Evolutionary conservation across 2,888 invertebrate genomes (phyloP), one percentile per base, ranked within the genome.

Genomic region (Tetragonula carbonaria): DNA sequence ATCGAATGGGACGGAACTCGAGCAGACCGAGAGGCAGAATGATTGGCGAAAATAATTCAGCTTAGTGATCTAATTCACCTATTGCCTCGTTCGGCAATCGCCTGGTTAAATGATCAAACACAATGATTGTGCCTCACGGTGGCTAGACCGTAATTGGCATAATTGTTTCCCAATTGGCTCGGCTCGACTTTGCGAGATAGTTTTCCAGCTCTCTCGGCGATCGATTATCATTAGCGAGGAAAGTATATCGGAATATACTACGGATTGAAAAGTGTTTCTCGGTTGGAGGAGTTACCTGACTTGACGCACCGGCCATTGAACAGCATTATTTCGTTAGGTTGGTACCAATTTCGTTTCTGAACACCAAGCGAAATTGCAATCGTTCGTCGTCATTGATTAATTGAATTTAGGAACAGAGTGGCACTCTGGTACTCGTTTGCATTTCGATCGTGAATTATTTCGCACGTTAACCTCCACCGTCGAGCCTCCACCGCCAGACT

Each of bases 21-120:
- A 75, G 74, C 62, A 55, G 45, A 38, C 78, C 78, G 70, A 70
- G 73, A 75, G 45, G 53, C 75, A 72, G 73, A 76, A 53, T 70
- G 83, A 82, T 82, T 84, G 83, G 78, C 77, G 82, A 84, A 82
- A 83, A 83, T 78, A 84, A 82, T 78, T 83, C 84, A 72, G 84
- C 82, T 80, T 75, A 78, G 83, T 82, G 78, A 68, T 84, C 78
- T 82, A 82, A 84, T 84, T 84, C 84, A 78, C 82, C 78, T 78
- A 84, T 73, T 80, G 85, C 79, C 84, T 84, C 80, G 68, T 66
- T 84, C 77, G 84, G 79, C 33, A 45, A 45, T 45, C 45, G 45
- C 65, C 74, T 67, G 81, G 73, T 82, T 84, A 78, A 77, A 85
- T 51, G 76, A 66, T 84, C 73, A 84, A 55, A 67, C 82, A 70